Evolutionary conservation across 2,888 invertebrate species (phyloP), one percentile per base, ranked within the genome.

Genomic region (Punctoribates punctum): DNA sequence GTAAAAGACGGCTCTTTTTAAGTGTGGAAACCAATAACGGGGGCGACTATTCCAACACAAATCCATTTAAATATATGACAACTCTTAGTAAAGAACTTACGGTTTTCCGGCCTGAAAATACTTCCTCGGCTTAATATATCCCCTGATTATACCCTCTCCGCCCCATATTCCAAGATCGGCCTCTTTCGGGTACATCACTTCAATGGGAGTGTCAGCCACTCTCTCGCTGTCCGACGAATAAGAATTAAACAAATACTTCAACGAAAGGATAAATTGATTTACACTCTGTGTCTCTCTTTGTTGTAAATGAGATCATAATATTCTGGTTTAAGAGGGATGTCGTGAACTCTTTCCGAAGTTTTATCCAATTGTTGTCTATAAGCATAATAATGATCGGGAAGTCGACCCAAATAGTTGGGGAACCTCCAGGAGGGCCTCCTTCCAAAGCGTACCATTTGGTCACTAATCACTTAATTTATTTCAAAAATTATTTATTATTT

Each of bases 81-180:
- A 6, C 54, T 74, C 8, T 34, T 0, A n/a, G n/a, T 25, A 25
- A 15, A 72, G 48, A 20, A 57, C 72, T 65, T 73, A 74, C 75
- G 73, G 75, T 27, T 62, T 29, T 17, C 75, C 75, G 27, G 48
- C 54, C 72, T 75, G 75, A 34, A 42, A 48, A 62, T 46, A 51
- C 29, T 46, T 75, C 65, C 15, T 57, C 13, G 76, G 65, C 77
- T 90, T 90, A 82, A 88, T 88, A 82, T 91, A 93, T 73, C 96
- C 98, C 86, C 93, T 91, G 27, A 99, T 86, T 0, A 98, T 88
- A 46, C 90, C 94, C 86, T 99, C 99, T 11, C 98, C 98, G 79
- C 96, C 98, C 97, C 97, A 98, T 79, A 99, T 86, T 46, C 96
- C 96, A 65, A 89, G 82, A 83, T 96, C 86, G 76, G 90, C 86